Percentiles rank a stretch among this genome's conserved stretches.
phyloP scores from a whole-genome alignment of 1,140 invertebrate species.

The Melipona quadrifasciata region DNA sequence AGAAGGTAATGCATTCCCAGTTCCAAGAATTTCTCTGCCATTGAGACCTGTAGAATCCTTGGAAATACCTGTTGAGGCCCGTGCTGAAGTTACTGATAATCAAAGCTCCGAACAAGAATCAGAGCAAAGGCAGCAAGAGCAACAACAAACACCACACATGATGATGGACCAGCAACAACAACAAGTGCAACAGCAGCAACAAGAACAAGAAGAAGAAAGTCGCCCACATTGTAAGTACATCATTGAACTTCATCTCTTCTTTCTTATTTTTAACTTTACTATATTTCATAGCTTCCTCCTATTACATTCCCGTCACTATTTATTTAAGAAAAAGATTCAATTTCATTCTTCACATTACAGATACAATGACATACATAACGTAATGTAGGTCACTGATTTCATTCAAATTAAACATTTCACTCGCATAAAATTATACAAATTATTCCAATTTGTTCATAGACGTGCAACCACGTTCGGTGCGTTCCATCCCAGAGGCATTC shows the following conservation, averaged over 20 bases:
- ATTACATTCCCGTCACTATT: background rate
- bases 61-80: slow-evolving; percentile 74
- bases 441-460: slow-evolving; percentile 75
- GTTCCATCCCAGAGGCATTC: slow-evolving; percentile 80
- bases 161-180: slow-evolving; percentile 67
- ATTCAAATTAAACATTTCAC: too few species aligned
- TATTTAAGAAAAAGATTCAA: background rate
- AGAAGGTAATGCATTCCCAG: slow-evolving; percentile 74
- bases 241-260: background rate
- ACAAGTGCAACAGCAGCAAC: slow-evolving; percentile 63
- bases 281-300: background rate
- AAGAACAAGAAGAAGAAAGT: slow-evolving; percentile 73
- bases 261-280: background rate
- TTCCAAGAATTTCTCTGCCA: slow-evolving; percentile 71
- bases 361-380: too few species aligned
- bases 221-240: slow-evolving; percentile 84
- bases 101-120: slow-evolving; percentile 73
- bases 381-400: too few species aligned
- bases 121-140: slow-evolving; percentile 73
- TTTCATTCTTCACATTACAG: background rate
- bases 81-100: slow-evolving; percentile 71
- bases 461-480: slow-evolving; percentile 85
- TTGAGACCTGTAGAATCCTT: slow-evolving; percentile 74
- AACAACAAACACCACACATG: slow-evolving; percentile 66
- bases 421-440: background rate